Base-by-base conservation (phyloP, 2,888 invertebrate species). In the Tryphoninae sp. region DNA sequence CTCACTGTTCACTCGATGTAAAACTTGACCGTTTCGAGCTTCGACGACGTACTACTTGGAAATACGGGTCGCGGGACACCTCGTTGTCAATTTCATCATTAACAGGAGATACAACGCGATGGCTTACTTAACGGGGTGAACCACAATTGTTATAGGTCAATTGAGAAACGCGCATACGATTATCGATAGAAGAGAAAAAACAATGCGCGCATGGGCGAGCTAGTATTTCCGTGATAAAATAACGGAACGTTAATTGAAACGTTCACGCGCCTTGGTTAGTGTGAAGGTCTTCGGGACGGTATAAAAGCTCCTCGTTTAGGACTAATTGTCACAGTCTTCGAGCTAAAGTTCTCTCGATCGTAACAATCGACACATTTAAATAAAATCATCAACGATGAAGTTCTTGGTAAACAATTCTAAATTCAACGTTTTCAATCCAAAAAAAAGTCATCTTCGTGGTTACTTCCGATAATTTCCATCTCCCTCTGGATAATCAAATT, bases 241-340 rank as follows among this genome's bases (percentile, higher is more conserved):
- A 80, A 81, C 78, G 75, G 78, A 49, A 55, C 53, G 13, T 58
- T 11, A 23, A 13, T 68, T 51, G 72, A 83, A 81, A 72, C 9
- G n/a, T 40, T n/a, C 33, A 74, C 23, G 73, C 40, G 62, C 26
- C 22, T 67, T 33, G 26, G 58, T 42, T 3, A 40, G 33, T 81
- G 81, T 82, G 83, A 87, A 84, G 86, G 86, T 76, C 84, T 67
- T n/a, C 23, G 26, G 45, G 26, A 51, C 33, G 61, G 69, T 87
- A 87, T 87, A 87, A 85, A 87, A 84, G 86, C 84, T 40, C 42
- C 16, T 51, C 40, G 64, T n/a, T 23, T 19, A 45, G 80, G 83
- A 80, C 80, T 53, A 75, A 73, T 82, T 64, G 73, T 9, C 83
- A 87, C 84, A 82, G 78, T 82, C 78, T 71, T 51, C 51, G 9